These are phyloP conservation scores for Ptilodon capucinus DNA, from an alignment of 2,888 invertebrate genomes.

Conservation along the genomic window DNA sequence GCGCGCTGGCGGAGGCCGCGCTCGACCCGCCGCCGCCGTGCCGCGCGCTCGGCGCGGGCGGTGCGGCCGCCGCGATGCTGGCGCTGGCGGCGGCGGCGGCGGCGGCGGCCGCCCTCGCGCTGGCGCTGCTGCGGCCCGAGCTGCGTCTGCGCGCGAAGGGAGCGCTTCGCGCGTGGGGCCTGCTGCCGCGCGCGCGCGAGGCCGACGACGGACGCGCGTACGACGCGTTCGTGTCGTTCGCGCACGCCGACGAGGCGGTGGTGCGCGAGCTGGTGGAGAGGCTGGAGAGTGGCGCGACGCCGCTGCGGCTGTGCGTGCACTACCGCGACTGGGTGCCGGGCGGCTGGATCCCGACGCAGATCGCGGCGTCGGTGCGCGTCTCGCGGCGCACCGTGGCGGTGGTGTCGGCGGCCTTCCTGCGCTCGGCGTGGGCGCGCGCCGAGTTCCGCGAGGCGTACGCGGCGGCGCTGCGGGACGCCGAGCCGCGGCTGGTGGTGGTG, in stretches of 20 bases:
- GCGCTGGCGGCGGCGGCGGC: conserved; percentile 18
- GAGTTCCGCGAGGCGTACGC: conserved; percentile 84
- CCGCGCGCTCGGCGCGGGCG: background rate
- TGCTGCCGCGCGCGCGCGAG: conserved; percentile 14
- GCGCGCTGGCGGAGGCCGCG: conserved; percentile 1
- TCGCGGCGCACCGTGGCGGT: conserved; percentile 29
- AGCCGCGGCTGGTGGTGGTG: conserved; percentile 87
- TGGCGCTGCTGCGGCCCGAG: conserved; percentile 14
- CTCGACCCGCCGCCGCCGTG: background rate
- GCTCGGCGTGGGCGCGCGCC: conserved; percentile 85
- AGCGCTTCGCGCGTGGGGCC: conserved; percentile 24
- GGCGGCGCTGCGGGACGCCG: conserved; percentile 58
- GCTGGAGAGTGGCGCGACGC: conserved; percentile 80
- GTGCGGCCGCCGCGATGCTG: conserved; percentile 7
- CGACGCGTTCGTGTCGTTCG: conserved; percentile 92
- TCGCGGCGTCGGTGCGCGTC: conserved; percentile 25
- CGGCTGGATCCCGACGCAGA: conserved; percentile 34
- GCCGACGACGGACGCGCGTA: conserved; percentile 60
- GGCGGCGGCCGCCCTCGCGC: conserved; percentile 10
- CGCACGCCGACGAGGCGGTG: conserved; percentile 89
- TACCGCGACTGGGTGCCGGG: conserved; percentile 34
- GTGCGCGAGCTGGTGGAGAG: conserved; percentile 84
- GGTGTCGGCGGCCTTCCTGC: conserved; percentile 36
- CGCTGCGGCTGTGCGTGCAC: conserved; percentile 77
- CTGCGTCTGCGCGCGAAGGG: conserved; percentile 25